Evolutionary conservation across 2,113 vertebrate species (phyloP).

Genomic region (Sminthopsis crassicaudata): DNA sequence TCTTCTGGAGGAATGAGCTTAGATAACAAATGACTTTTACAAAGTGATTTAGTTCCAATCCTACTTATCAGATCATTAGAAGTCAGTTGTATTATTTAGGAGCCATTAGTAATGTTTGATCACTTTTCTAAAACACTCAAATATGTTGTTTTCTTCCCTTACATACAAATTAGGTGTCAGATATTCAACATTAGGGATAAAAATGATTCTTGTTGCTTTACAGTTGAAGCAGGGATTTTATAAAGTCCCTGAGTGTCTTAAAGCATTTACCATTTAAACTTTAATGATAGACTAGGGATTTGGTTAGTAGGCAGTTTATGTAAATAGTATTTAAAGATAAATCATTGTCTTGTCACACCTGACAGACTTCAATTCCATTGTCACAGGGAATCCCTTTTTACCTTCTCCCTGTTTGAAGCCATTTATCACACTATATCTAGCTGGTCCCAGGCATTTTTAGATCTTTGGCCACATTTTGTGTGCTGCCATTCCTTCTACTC

Average conservation of each 20-base stretch:
- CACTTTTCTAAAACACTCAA: constrained; percentile 25
- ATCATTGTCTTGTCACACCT: not conserved
- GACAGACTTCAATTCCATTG: not conserved
- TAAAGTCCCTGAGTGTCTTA: constrained; percentile 1
- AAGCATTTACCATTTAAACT: not conserved
- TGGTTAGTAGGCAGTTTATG: not conserved
- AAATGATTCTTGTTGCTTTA: not conserved
- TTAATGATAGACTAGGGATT: not conserved
- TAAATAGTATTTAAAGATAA: not conserved
- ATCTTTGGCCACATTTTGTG: not conserved
- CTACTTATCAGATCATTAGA: constrained; percentile 71
- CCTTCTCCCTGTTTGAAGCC: not conserved
- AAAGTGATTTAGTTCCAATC: constrained; percentile 66
- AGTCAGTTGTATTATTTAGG: constrained; percentile 64
- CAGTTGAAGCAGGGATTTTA: not conserved
- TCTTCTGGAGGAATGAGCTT: constrained; percentile 52
- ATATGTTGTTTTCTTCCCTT: not conserved
- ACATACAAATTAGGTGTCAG: not conserved
- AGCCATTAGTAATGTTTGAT: constrained; percentile 68
- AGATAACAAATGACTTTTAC: constrained; percentile 69
- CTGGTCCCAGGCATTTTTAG: not conserved
- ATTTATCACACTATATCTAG: not conserved
- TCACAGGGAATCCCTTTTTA: not conserved
- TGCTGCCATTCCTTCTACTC: not conserved
- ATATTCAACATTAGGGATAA: not conserved